These are phyloP conservation scores for Batillaria attramentaria DNA, from an alignment of 1,140 invertebrate species.

Conservation along the genomic window DNA sequence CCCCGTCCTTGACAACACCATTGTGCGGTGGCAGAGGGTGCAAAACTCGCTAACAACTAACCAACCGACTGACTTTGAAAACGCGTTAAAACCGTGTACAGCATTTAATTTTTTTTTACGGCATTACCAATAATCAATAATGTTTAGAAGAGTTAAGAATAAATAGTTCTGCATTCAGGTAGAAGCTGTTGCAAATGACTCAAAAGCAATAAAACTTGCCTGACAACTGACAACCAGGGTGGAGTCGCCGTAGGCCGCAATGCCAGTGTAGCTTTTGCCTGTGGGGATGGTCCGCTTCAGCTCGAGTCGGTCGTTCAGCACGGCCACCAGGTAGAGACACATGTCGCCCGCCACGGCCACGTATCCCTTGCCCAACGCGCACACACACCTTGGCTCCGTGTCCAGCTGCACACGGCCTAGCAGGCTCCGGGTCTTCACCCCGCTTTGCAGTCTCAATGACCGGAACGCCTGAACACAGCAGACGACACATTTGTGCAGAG, in stretches of 20 bases:
- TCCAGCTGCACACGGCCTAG: slow-evolving; percentile 20
- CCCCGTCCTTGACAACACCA: no score
- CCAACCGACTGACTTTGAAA: no score
- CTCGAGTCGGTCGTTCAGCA: slow-evolving; percentile 7
- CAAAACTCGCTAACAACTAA: no score
- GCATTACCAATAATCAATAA: no score
- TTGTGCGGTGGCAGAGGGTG: no score
- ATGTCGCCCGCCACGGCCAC: slow-evolving; percentile 21
- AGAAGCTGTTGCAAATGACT: no score
- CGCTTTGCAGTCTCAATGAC: background rate
- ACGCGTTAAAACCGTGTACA: no score
- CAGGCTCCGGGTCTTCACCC: background rate
- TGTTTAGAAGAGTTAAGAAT: no score
- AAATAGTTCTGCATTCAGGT: no score
- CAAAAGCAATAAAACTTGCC: no score
- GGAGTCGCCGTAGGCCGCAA: slow-evolving; percentile 14
- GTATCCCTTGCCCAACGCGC: slow-evolving; percentile 1
- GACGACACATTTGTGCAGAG: no score
- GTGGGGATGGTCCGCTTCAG: slow-evolving; percentile 25
- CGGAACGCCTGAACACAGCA: slow-evolving; percentile 17
- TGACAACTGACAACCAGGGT: slow-evolving; percentile 10
- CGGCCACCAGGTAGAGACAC: slow-evolving; percentile 23
- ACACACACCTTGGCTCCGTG: slow-evolving; percentile 25
- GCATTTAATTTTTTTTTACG: no score
- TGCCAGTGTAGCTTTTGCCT: slow-evolving; percentile 24